Base-by-base conservation (phyloP, 1,140 invertebrate species). In the Cydia pomonella region DNA sequence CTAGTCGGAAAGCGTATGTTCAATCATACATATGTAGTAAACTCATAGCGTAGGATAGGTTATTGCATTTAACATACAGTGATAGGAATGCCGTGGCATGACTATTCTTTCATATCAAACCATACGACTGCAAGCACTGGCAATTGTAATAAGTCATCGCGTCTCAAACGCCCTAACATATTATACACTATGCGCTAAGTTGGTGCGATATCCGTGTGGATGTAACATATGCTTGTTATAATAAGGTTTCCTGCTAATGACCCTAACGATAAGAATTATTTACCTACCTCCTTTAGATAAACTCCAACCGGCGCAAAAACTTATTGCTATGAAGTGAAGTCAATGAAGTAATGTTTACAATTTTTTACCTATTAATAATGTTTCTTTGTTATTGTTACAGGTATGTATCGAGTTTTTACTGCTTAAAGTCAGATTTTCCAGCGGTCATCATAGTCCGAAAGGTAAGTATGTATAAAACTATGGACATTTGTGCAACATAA, bases 351-450 rank as follows among this genome's bases (percentile, higher is more conserved):
- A 18, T n/a, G 53, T 23, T 59, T 12, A 23, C 1, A n/a, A 3
- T 59, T 59, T 23, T 23, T 6, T 59, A 7, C 64, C 72, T 59
- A 63, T 64, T 59, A 59, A 47, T 76, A 72, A 76, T 73, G 53
- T 44, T 62, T 76, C 27, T 33, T 73, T 79, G 18, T 73, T 72
- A 73, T 81, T 76, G 75, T 81, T 81, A 27, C 77, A 81, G 80
- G 80, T 81, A 81, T 76, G 79, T 81, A 77, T 75, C 76, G n/a
- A 27, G 21, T 59, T 59, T 2, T n/a, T 18, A 21, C 53, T 59
- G 6, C 9, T 23, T 59, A 23, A 59, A 59, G 5, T 59, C 44
- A n/a, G 12, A 50, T 50, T 50, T 2, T 47, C 13, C 1, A 16
- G 0, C 4, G 44, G 44, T 47, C 44, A 16, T 47, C n/a, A 18